These are phyloP conservation scores for Mesodorylaimus sp. DNA, from an alignment of 2,888 invertebrate species.

Conservation along the genomic window DNA sequence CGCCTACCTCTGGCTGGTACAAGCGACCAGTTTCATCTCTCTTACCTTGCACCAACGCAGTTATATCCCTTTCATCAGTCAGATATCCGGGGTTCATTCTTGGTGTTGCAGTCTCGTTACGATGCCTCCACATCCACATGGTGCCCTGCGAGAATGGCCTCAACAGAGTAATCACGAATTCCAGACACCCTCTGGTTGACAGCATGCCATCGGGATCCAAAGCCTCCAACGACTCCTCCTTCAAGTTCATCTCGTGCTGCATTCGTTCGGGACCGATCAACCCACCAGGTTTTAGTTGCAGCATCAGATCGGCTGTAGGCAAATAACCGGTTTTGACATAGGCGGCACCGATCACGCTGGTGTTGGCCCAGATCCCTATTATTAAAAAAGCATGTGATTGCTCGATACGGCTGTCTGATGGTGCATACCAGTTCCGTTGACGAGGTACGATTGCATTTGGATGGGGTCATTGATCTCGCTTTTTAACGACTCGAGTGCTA, in stretches of 20 bases:
- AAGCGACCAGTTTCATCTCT: background rate
- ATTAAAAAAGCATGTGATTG: background rate
- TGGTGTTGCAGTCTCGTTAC: constrained; percentile 7
- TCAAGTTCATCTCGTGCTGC: constrained; percentile 4
- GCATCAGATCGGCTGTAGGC: constrained; percentile 8
- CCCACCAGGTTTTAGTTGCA: constrained; percentile 11
- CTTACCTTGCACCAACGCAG: constrained; percentile 7
- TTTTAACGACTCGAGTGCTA: constrained; percentile 7
- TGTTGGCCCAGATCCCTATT: constrained; percentile 11
- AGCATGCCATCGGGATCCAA: constrained; percentile 4
- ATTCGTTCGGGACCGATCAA: constrained; percentile 2
- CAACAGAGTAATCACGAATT: constrained; percentile 10
- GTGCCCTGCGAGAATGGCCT: constrained; percentile 12
- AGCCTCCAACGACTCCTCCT: background rate
- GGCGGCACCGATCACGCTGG: constrained; percentile 10
- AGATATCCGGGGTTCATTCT: constrained; percentile 11
- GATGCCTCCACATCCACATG: constrained; percentile 12
- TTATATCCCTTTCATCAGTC: constrained; percentile 10
- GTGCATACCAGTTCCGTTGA: constrained; percentile 8
- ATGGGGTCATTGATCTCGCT: constrained; percentile 7
- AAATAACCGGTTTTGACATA: constrained; percentile 6
- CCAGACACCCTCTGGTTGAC: constrained; percentile 3
- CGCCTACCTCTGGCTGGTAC: background rate
- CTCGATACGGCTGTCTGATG: background rate
- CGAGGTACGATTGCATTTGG: constrained; percentile 11